Base-by-base conservation (phyloP, 1,140 invertebrate species). In the Drosophila tristis region DNA sequence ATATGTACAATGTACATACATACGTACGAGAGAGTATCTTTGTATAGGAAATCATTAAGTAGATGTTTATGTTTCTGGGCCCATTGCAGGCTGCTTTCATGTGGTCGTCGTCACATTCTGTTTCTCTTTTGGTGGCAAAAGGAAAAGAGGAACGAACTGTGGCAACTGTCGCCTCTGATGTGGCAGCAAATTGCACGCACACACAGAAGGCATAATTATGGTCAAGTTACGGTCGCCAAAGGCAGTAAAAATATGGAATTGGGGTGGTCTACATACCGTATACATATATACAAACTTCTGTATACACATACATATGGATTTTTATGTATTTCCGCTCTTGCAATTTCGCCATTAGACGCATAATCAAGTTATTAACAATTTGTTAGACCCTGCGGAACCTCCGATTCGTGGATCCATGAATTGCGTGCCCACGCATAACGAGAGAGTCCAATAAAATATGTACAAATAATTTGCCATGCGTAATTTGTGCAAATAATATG, bases 401-500 rank as follows among this genome's bases (percentile, higher is more conserved):
- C 23, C 59, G 42, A 56, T 55, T 78, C 53, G 16, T 29, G 48
- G 50, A 64, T 51, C 42, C 48, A 26, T 54, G 55, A n/a, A 43
- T 81, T 74, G 81, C 81, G 81, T 85, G 81, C 53, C 80, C 76
- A 85, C 64, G 82, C 78, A 78, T 54, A 61, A 74, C 61, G 66
- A 67, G 55, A 73, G 74, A 78, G 76, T 62, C 78, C 70, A 86
- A 81, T 78, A 80, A 86, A 80, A 85, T 78, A 72, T 75, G 70
- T 75, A 82, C 65, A 76, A 78, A 82, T 78, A 68, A 89, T 82
- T 82, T 84, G 84, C 78, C 75, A 82, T 87, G 82, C 84, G 84
- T 87, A 87, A 87, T 87, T 87, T 87, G 82, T 87, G 82, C 82
- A 89, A 87, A 87, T 87, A 87, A 87, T 87, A 87, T 89, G 78